A percentile compares a stretch with the other conserved stretches of the same genome.
phyloP scores from a whole-genome alignment of 2,888 invertebrate genomes.

The Drosophila affinis region DNA sequence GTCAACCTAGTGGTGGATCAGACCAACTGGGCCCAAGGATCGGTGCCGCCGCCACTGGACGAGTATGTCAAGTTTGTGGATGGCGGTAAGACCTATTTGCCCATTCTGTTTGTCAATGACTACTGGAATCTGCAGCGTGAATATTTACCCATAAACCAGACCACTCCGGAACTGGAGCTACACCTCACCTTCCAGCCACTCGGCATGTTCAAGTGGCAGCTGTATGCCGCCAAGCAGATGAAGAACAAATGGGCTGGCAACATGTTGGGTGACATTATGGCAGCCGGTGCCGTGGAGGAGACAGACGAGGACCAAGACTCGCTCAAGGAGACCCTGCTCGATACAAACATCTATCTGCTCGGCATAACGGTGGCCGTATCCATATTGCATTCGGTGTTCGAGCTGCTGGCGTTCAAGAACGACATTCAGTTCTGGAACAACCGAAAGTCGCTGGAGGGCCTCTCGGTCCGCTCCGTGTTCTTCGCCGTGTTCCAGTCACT shows the following conservation, averaged over 20 bases:
- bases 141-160: conserved; percentile 95
- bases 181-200: conserved; percentile 93
- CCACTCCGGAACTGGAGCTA: conserved; percentile 89
- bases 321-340: conserved; percentile 95
- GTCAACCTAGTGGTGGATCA: conserved; percentile 97
- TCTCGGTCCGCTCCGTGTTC: conserved; percentile 98
- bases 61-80: conserved; percentile 95
- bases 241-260: conserved; percentile 91
- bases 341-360: conserved; percentile 97
- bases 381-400: conserved; percentile 98
- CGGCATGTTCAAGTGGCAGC: conserved; percentile 98
- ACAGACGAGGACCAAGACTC: conserved; percentile 93
- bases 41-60: conserved; percentile 95
- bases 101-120: conserved; percentile 97
- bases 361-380: conserved; percentile 96
- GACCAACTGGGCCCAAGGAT: conserved; percentile 96
- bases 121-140: conserved; percentile 99
- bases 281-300: conserved; percentile 85
- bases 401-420: conserved; percentile 99
- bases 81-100: conserved; percentile 94
- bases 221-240: conserved; percentile 98
- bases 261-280: conserved; percentile 88
- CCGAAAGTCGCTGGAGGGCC: conserved; percentile 96
- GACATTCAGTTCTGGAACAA: conserved; percentile 99
- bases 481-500: conserved; percentile 99